Evolutionary conservation across 2,113 vertebrate genomes (phyloP).

Genomic region (Aegotheles bennettii): DNA sequence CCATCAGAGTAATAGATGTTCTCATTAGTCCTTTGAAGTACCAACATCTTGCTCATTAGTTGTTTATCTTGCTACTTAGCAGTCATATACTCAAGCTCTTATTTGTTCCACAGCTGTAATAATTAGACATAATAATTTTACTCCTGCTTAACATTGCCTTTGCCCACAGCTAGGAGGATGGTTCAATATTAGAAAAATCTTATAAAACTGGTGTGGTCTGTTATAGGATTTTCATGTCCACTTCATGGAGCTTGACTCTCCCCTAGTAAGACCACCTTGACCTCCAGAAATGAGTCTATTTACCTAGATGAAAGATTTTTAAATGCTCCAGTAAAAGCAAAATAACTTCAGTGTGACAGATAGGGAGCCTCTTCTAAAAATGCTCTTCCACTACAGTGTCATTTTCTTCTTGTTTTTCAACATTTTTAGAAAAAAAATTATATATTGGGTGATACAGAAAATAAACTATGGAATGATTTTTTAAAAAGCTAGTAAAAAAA

Average conservation of each 20-base stretch:
- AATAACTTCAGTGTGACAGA: neutral
- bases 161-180: neutral
- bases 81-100: neutral
- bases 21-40: neutral
- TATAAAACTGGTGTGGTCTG: neutral
- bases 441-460: neutral
- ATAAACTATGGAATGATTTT: neutral
- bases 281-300: neutral
- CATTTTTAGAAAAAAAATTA: neutral
- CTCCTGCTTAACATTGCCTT: neutral
- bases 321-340: neutral
- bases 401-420: neutral
- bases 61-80: neutral
- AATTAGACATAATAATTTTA: neutral
- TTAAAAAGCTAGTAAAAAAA: neutral
- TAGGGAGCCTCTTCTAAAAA: neutral
- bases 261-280: neutral
- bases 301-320: neutral
- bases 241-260: neutral
- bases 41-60: neutral
- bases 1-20: neutral
- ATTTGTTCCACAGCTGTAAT: neutral
- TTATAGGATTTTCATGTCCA: neutral
- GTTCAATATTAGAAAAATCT: neutral
- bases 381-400: neutral